Evolutionary conservation across 2,797 vertebrate genomes (phyloP).

Genomic region (Acrossocheilus wenchowensis): DNA sequence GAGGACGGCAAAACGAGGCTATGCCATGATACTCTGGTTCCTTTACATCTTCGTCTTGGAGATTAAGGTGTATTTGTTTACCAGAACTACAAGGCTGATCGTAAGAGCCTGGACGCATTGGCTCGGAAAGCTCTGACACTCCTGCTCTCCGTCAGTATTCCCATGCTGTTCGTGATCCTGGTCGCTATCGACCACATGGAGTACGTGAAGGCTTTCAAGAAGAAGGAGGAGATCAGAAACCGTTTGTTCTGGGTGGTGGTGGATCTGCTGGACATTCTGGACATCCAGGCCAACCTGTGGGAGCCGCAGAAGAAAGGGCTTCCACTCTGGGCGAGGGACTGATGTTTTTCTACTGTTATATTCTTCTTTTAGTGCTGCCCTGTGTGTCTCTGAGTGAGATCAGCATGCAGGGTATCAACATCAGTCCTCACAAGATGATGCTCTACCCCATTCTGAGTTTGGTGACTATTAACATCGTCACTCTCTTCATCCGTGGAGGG

Average conservation of each 20-base stretch:
- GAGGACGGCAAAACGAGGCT: conserved; percentile 86
- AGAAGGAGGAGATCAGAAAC: conserved; percentile 86
- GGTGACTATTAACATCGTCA: conserved; percentile 84
- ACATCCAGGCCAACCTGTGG: conserved; percentile 89
- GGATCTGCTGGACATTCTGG: conserved; percentile 87
- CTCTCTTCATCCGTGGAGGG: conserved; percentile 84
- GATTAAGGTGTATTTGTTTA: conserved; percentile 87
- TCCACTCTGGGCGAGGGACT: conserved; percentile 82
- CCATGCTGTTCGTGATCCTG: conserved; percentile 80
- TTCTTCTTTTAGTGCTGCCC: conserved; percentile 82
- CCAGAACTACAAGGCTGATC: conserved; percentile 90
- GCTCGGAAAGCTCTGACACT: conserved; percentile 82
- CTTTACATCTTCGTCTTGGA: conserved; percentile 87
- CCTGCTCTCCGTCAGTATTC: conserved; percentile 80
- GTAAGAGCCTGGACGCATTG: conserved; percentile 81
- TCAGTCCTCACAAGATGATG: conserved; percentile 85
- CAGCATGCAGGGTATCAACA: conserved; percentile 87
- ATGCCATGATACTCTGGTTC: conserved; percentile 88
- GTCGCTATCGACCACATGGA: conserved; percentile 87
- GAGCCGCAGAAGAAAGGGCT: conserved; percentile 86
- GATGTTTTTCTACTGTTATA: conserved; percentile 89
- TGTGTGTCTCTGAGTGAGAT: conserved; percentile 85
- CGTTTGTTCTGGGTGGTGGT: conserved; percentile 90
- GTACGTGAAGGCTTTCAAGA: conserved; percentile 86
- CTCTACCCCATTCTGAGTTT: conserved; percentile 86